Base-by-base conservation (phyloP, 2,888 invertebrate genomes). In the Ophion ellenae region DNA sequence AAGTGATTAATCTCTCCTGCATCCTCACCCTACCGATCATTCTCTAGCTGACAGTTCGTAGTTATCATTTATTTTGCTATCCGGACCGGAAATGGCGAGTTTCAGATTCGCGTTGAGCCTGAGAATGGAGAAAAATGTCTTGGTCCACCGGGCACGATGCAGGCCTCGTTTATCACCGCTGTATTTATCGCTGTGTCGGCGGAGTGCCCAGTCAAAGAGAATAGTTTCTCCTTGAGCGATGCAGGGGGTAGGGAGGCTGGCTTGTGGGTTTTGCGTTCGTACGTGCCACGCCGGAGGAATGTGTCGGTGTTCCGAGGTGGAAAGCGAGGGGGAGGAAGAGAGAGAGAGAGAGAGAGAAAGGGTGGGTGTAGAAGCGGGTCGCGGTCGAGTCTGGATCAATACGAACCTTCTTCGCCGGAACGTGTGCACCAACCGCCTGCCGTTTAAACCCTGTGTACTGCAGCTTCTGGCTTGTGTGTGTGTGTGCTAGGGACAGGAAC, bases 351-450 rank as follows among this genome's bases (percentile, higher is more conserved):
- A 66, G 40, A 57, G 74, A 77, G 83, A 67, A 69, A 77, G 85
- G 67, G 77, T 67, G 78, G 64, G 63, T 70, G 64, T 74, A 74
- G 77, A 71, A 88, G 57, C 36, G 88, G 87, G 89, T 83, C 61
- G 80, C 87, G 89, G 87, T 91, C 90, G 91, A 83, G 90, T 89
- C 90, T 88, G 91, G 93, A 93, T 93, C 93, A 93, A 93, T 93
- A 93, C 92, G 90, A 91, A 92, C 92, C 91, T 93, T 93, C 92
- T 92, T 92, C 89, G 87, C 87, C 84, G 88, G 86, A 91, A 90
- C 90, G 89, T 89, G 74, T 81, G 82, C 83, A 81, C 86, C 83
- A 79, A 80, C 73, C 85, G 59, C 86, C 73, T 78, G 47, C 69
- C 83, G 86, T 86, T 83, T 78, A 74, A 83, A 74, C 69, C 70